phyloP scores from a whole-genome alignment of 2,888 invertebrate genomes.

The Matsumyia berberina region DNA sequence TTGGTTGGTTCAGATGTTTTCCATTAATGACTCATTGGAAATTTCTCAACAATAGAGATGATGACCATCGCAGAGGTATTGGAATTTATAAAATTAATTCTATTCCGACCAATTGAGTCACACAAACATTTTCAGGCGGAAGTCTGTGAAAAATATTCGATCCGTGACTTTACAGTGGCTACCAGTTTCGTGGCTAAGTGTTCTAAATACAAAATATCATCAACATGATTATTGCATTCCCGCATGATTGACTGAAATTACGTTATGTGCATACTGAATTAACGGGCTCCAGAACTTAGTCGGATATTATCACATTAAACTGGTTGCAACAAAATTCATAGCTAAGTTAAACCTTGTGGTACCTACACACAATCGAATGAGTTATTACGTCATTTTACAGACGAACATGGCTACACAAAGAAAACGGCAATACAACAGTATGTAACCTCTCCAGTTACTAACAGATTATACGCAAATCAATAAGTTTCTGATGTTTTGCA shows the following conservation, averaged over 20 bases:
- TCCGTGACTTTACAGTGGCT: not conserved
- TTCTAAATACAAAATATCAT: too few relatives aligned
- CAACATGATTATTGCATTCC: too few relatives aligned
- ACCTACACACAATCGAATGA: slow-evolving; percentile 45
- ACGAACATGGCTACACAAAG: slow-evolving; percentile 11
- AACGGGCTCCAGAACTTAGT: not conserved
- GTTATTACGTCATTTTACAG: slow-evolving; percentile 59
- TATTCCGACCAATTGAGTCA: slow-evolving; percentile 7
- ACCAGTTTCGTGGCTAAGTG: too few relatives aligned
- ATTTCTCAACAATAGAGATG: not conserved
- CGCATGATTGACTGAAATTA: too few relatives aligned
- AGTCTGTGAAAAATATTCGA: not conserved
- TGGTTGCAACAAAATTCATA: not conserved
- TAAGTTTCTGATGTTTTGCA: not conserved
- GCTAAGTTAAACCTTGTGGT: not conserved
- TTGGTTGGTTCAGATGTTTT: not conserved
- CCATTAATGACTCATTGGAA: slow-evolving; percentile 9
- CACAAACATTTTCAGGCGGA: not conserved
- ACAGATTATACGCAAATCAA: slow-evolving; percentile 33
- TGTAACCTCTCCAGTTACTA: not conserved
- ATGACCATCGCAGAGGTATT: not conserved
- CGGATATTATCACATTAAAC: not conserved
- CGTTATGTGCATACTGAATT: not conserved
- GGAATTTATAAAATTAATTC: not conserved
- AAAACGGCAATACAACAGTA: not conserved